These are phyloP conservation scores for Thereva nobilitata DNA, from an alignment of 2,888 invertebrate species.

Conservation along the genomic window DNA sequence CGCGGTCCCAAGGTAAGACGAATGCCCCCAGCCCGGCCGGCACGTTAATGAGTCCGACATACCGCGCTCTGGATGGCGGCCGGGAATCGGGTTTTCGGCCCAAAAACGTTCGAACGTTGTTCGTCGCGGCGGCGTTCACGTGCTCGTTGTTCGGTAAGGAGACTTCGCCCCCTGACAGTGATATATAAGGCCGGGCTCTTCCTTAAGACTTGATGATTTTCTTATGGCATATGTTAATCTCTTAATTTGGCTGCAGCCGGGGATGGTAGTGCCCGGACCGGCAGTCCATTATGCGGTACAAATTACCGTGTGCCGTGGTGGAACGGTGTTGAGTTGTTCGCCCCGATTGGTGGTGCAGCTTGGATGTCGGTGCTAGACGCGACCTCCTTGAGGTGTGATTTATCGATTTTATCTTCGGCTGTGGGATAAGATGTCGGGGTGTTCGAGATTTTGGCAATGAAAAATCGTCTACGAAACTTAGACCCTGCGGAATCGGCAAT, in stretches of 20 bases:
- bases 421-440: background rate
- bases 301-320: slow-evolving; percentile 10
- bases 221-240: slow-evolving; percentile 21
- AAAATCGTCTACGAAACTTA: too few relatives aligned
- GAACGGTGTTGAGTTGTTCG: slow-evolving; percentile 2
- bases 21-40: background rate
- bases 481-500: too few relatives aligned
- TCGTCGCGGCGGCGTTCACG: background rate
- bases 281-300: background rate
- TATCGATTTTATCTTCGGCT: slow-evolving; percentile 7
- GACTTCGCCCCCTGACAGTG: slow-evolving; percentile 7
- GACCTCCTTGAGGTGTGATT: slow-evolving; percentile 26
- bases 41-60: slow-evolving; percentile 14
- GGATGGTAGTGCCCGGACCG: background rate
- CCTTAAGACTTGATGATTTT: slow-evolving; percentile 1
- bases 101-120: background rate
- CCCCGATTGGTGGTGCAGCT: slow-evolving; percentile 3
- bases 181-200: background rate
- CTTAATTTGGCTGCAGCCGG: slow-evolving; percentile 16
- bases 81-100: slow-evolving; percentile 14
- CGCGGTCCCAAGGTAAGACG: background rate
- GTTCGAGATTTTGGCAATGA: slow-evolving; percentile 37
- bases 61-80: background rate
- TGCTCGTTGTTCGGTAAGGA: background rate
- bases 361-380: slow-evolving; percentile 4